Evolutionary conservation across 2,113 vertebrate species (phyloP).

Genomic region (Oophaga pumilio): DNA sequence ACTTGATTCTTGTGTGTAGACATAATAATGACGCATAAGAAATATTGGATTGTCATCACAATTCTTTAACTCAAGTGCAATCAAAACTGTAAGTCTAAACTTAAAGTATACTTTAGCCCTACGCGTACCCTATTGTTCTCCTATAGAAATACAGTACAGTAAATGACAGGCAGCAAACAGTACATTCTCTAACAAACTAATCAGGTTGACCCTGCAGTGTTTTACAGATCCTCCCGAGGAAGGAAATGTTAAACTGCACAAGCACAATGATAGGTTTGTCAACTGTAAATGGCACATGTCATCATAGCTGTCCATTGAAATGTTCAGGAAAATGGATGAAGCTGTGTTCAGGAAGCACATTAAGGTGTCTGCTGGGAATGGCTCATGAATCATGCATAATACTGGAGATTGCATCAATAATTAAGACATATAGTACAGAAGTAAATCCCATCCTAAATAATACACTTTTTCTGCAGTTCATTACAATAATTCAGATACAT

Average conservation of each 20-base stretch:
- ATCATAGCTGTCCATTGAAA: conserved; percentile 49
- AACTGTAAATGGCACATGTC: conserved; percentile 47
- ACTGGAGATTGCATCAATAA: conserved; percentile 54
- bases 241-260: conserved; percentile 21
- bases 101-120: not conserved
- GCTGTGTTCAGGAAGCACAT: conserved; percentile 48
- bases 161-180: not conserved
- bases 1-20: too few relatives aligned
- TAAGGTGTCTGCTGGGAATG: conserved; percentile 53
- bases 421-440: conserved; percentile 39
- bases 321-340: conserved; percentile 48
- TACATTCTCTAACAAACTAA: conserved; percentile 5
- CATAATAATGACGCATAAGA: too few relatives aligned
- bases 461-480: conserved; percentile 40
- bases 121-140: not conserved
- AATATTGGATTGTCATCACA: not conserved
- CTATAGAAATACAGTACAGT: not conserved
- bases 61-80: not conserved
- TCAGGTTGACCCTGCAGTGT: conserved; percentile 5
- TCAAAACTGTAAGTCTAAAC: not conserved
- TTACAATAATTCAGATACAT: conserved; percentile 34
- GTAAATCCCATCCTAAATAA: conserved; percentile 52
- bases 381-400: conserved; percentile 55
- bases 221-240: not conserved
- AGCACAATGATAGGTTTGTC: conserved; percentile 36